Conservation (phyloP, 2,888 invertebrate genomes). For the Heliothis peltigera region DNA sequence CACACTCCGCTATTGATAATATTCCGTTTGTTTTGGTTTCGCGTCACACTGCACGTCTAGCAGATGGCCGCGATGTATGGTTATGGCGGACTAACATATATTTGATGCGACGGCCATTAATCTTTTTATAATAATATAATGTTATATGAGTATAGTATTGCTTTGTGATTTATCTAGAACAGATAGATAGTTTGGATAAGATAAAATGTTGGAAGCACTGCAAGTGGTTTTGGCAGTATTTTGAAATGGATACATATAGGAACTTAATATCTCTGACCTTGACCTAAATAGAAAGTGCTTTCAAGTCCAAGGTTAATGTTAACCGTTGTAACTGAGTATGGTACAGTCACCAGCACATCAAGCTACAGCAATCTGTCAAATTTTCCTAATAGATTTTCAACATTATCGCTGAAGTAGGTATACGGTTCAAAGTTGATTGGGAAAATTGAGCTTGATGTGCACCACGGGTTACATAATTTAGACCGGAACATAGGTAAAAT, state of each 20-base stretch:
- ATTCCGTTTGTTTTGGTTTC: slow-evolving; percentile 54
- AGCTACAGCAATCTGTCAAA: too few relatives aligned
- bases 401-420: too few relatives aligned
- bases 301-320: slow-evolving; percentile 21
- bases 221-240: background rate
- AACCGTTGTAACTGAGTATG: background rate
- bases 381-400: too few relatives aligned
- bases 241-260: background rate
- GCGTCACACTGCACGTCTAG: slow-evolving; percentile 33
- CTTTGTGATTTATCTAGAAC: slow-evolving; percentile 15
- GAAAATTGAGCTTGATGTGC: too few relatives aligned
- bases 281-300: slow-evolving; percentile 11
- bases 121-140: slow-evolving; percentile 27
- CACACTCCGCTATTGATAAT: slow-evolving; percentile 30
- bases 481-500: too few relatives aligned
- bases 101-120: slow-evolving; percentile 22
- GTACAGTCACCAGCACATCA: too few relatives aligned
- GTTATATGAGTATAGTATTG: slow-evolving; percentile 17
- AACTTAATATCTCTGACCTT: slow-evolving; percentile 1
- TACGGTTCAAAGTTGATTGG: too few relatives aligned
- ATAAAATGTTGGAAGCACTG: background rate
- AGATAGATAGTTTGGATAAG: background rate
- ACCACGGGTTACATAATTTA: too few relatives aligned
- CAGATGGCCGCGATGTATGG: slow-evolving; percentile 28
- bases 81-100: slow-evolving; percentile 13